Base-by-base conservation (phyloP, 2,888 invertebrate genomes). In the Monopis laevigella region DNA sequence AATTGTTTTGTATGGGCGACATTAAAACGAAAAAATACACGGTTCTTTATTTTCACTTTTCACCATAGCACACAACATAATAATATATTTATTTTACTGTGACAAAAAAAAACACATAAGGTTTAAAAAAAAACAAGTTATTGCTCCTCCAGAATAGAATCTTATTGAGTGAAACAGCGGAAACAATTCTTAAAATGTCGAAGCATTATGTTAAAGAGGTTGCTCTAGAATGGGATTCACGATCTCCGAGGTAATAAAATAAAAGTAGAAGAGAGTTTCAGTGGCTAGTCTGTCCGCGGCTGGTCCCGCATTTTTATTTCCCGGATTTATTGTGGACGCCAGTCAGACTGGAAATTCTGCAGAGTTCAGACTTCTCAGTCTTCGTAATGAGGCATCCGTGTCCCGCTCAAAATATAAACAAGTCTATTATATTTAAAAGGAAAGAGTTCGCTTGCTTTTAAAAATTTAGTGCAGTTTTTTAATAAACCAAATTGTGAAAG, bases 271-370 rank as follows among this genome's bases (percentile, higher is more conserved):
- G 46, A 32, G 47, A 56, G 50, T 51, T 55, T 51, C 40, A 17
- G 32, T 32, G 17, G 32, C 32, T 8, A 32, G 45, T 50, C 54
- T 55, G 54, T 50, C 51, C 48, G 39, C 46, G 40, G 47, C 46
- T 51, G 51, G 51, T 47, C 51, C 48, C 53, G 46, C 48, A 55
- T 57, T 62, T 58, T 62, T 62, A 60, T 58, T 56, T 49, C 55
- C 50, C 21, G 46, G 51, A 56, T 60, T 62, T 62, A 62, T 55
- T 52, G 47, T 51, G 48, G 52, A 52, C 55, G 53, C 55, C 59
- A 57, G 51, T 44, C 48, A 51, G 58, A 55, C 59, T 53, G 50
- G 47, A 43, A 46, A 48, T 26, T 27, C 16, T 39, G 13, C 27
- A 27, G 28, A 26, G 26, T 27, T 39, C 28, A 27, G 45, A 40